Evolutionary conservation across 2,113 vertebrate species (phyloP), one percentile per base, ranked within the genome.

Genomic region (Cebus imitator): DNA sequence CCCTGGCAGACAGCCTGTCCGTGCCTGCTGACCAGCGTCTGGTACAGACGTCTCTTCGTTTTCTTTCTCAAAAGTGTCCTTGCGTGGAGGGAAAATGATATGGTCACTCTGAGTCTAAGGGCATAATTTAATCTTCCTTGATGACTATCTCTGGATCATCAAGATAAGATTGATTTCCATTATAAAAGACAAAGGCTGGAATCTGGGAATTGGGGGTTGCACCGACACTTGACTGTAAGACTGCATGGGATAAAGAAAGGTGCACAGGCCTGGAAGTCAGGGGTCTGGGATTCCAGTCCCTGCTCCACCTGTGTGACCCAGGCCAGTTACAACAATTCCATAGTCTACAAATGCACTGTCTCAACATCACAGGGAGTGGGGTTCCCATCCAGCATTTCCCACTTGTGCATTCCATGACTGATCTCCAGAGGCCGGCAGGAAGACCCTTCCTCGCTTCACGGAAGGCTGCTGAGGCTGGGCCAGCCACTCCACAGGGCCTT

Each of bases 81-180:
- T 8, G 4, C 48, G 82, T 64, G 72, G 64, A 90, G 27, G 48
- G 86, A 12, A 95, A 82, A 68, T 32, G 32, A 30, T 20, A 50
- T 5, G 79, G 32, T 64, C 14, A 17, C 9, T n/a, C 16, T 11
- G 32, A 27, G 14, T 86, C 80, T 55, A 5, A 4, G 5, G 25
- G 3, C 5, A 43, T 55, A 21, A 52, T 40, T 75, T 68, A 18
- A 17, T 52, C 58, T 70, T 50, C n/a, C n/a, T 87, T 4, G 43
- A 27, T 2, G 48, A 61, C 35, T 55, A 8, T 52, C 50, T 50
- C 16, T 68, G 66, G 30, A 1, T 55, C 58, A 66, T 20, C 25
- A 4, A 0, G 18, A 52, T 50, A n/a, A n/a, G 20, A 16, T 0
- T 12, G 11, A 27, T 25, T 11, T 30, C 80, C n/a, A 0, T 37